Evolutionary conservation across 2,888 invertebrate genomes (phyloP).

Genomic region (Lobophora halterata): DNA sequence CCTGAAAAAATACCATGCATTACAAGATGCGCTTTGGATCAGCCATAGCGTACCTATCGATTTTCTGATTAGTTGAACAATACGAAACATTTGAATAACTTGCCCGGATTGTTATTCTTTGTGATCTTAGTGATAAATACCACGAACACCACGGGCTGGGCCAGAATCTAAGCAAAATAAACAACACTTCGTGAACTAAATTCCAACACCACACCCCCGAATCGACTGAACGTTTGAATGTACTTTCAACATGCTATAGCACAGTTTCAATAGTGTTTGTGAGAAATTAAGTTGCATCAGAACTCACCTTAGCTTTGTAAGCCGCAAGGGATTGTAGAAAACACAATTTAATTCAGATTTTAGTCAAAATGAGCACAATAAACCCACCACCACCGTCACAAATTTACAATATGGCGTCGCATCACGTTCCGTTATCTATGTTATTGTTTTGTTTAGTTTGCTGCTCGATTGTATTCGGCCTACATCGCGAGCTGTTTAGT

Average conservation of each 20-base stretch:
- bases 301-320: constrained; percentile 53
- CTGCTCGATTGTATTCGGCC: constrained; percentile 39
- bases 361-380: constrained; percentile 44
- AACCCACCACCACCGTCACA: constrained; percentile 55
- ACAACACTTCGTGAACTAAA: constrained; percentile 68
- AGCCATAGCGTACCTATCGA: constrained; percentile 49
- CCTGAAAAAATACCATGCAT: constrained; percentile 66
- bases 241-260: constrained; percentile 2
- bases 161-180: constrained; percentile 62
- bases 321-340: constrained; percentile 41
- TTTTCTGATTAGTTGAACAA: not conserved
- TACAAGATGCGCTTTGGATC: constrained; percentile 41
- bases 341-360: constrained; percentile 44
- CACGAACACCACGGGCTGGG: constrained; percentile 2
- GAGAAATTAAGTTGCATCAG: not conserved
- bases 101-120: too few relatives aligned
- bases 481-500: constrained; percentile 33
- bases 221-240: constrained; percentile 35
- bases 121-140: not conserved
- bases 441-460: constrained; percentile 1
- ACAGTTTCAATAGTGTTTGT: not conserved
- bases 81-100: too few relatives aligned
- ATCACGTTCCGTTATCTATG: constrained; percentile 32
- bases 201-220: constrained; percentile 72
- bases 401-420: constrained; percentile 72